Conservation (phyloP, 2,888 invertebrate species). For the Sympetrum striolatum region DNA sequence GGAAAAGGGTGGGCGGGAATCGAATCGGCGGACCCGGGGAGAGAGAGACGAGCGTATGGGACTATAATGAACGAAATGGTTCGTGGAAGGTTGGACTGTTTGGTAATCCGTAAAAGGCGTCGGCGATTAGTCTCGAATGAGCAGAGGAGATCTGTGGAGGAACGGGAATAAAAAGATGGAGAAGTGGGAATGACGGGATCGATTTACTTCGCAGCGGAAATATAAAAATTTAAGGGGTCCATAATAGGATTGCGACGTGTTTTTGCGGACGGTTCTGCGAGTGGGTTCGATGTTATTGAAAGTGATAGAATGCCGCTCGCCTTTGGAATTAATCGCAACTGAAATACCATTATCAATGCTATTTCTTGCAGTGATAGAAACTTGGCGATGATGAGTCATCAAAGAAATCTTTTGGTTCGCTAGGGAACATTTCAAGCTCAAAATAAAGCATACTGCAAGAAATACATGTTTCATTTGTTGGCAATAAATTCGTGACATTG, state of each 20-base stretch:
- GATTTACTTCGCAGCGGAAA: background rate
- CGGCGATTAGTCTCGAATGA: constrained; percentile 16
- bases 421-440: too few relatives aligned
- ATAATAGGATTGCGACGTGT: background rate
- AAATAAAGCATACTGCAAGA: too few relatives aligned
- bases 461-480: too few relatives aligned
- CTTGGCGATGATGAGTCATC: too few relatives aligned
- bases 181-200: background rate
- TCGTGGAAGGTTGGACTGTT: constrained; percentile 25
- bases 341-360: too few relatives aligned
- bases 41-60: background rate
- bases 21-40: background rate
- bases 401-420: too few relatives aligned
- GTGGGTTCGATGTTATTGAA: too few relatives aligned
- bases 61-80: constrained; percentile 29
- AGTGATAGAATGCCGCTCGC: too few relatives aligned
- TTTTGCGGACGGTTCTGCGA: background rate
- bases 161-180: background rate
- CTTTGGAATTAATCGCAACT: too few relatives aligned
- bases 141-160: background rate
- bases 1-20: background rate
- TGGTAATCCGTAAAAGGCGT: constrained; percentile 18
- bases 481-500: too few relatives aligned
- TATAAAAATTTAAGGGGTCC: background rate
- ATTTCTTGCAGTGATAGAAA: too few relatives aligned